These are phyloP conservation scores for Pempheris klunzingeri DNA, from an alignment of 2,797 vertebrate species.

Conservation along the genomic window DNA sequence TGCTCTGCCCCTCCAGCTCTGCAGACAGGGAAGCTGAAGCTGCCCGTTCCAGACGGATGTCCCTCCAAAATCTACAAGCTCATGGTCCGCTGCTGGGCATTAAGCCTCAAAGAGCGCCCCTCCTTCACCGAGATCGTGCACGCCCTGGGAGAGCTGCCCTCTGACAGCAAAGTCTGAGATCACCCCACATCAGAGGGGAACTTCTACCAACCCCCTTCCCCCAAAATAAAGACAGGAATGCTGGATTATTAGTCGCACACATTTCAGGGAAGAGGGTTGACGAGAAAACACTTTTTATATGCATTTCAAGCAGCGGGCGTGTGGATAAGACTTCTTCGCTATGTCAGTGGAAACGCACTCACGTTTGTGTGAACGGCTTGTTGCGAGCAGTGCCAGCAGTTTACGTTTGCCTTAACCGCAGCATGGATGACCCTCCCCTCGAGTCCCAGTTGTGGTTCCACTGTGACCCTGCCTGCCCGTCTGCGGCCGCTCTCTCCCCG, in stretches of 20 bases:
- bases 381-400: conserved; percentile 62
- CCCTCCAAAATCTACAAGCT: conserved; percentile 93
- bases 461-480: conserved; percentile 57
- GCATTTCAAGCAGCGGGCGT: conserved; percentile 69
- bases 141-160: conserved; percentile 87
- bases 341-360: conserved; percentile 60
- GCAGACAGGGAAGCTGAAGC: conserved; percentile 90
- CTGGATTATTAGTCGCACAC: conserved; percentile 80
- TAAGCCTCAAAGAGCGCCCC: conserved; percentile 94
- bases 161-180: conserved; percentile 94
- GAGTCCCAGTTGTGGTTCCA: conserved; percentile 55
- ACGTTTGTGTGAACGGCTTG: conserved; percentile 57
- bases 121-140: conserved; percentile 94
- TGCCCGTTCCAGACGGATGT: conserved; percentile 90
- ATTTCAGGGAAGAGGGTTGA: conserved; percentile 82
- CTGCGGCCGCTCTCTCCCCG: conserved; percentile 43
- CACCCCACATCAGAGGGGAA: conserved; percentile 27
- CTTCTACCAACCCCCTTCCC: conserved; percentile 39
- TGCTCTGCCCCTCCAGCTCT: conserved; percentile 83
- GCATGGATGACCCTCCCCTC: conserved; percentile 58
- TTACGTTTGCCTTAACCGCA: conserved; percentile 80
- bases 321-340: conserved; percentile 66
- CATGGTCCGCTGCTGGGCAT: conserved; percentile 94
- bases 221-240: conserved; percentile 75
- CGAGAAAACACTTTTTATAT: conserved; percentile 69